A percentile compares a stretch with the other conserved stretches of the same genome.
Evolutionary conservation across 2,888 invertebrate genomes (phyloP).

Genomic region (Colletes collaris): DNA sequence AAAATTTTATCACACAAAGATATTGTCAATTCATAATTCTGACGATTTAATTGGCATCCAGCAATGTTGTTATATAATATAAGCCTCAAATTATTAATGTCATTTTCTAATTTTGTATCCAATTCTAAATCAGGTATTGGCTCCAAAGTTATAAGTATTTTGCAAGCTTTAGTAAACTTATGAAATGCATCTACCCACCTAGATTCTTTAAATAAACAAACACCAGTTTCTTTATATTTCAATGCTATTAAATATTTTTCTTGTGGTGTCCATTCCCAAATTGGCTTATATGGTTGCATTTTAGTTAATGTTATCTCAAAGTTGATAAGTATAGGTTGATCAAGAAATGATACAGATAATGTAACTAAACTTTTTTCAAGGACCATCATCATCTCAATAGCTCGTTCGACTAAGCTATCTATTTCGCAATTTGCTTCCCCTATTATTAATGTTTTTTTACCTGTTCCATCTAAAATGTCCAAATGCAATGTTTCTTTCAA

Average conservation of each 20-base stretch:
- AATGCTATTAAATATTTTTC: conserved; percentile 84
- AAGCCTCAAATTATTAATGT: conserved; percentile 86
- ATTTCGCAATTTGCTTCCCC: conserved; percentile 84
- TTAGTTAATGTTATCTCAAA: conserved; percentile 83
- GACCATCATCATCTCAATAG: conserved; percentile 84
- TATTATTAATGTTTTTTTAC: conserved; percentile 77
- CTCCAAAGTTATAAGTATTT: conserved; percentile 88
- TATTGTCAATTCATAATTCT: conserved; percentile 88
- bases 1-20: conserved; percentile 85
- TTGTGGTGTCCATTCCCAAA: conserved; percentile 86
- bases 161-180: conserved; percentile 89
- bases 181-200: conserved; percentile 88
- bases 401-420: conserved; percentile 85
- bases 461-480: conserved; percentile 75
- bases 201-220: conserved; percentile 87
- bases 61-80: conserved; percentile 92
- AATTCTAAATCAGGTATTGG: conserved; percentile 83
- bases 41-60: conserved; percentile 89
- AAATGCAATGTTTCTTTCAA: conserved; percentile 83
- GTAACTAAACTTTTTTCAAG: conserved; percentile 83
- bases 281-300: conserved; percentile 83
- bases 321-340: conserved; percentile 75
- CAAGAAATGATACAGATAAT: conserved; percentile 76
- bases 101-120: conserved; percentile 83
- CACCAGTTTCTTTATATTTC: conserved; percentile 86